These are phyloP conservation scores for Trachelipus rathkii DNA, from an alignment of 1,140 invertebrate species.

Conservation along the genomic window DNA sequence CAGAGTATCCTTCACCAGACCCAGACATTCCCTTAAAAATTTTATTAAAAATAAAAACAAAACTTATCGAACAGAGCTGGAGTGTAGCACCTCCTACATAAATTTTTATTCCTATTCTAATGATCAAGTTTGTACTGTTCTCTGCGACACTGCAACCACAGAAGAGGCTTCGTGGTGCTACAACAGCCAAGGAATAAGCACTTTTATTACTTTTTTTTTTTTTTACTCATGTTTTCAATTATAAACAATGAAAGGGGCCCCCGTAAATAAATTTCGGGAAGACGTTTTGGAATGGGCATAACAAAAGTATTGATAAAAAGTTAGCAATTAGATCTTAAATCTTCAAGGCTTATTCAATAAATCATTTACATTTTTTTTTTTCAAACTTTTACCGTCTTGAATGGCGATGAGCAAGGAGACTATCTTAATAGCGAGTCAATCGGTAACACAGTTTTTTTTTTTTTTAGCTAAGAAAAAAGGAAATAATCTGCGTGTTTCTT, in stretches of 20 bases:
- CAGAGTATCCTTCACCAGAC: too few relatives aligned
- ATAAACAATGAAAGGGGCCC: background rate
- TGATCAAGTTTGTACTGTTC: constrained; percentile 4
- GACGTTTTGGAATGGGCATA: constrained; percentile 5
- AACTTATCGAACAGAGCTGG: background rate
- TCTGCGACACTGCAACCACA: background rate
- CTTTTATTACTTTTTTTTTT: background rate
- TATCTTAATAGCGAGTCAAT: background rate
- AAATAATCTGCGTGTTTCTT: too few relatives aligned
- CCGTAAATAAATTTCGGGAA: constrained; percentile 4
- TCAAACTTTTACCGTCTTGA: background rate
- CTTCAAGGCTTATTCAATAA: background rate
- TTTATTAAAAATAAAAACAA: too few relatives aligned
- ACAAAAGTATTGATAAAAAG: too few relatives aligned
- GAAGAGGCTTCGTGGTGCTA: constrained; percentile 1
- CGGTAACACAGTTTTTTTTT: background rate
- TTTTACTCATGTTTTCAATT: background rate
- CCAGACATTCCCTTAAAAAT: too few relatives aligned
- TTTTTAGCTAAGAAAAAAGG: too few relatives aligned
- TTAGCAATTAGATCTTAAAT: too few relatives aligned
- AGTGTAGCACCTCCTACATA: background rate
- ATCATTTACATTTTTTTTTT: background rate
- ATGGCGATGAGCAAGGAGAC: background rate
- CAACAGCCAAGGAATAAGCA: background rate
- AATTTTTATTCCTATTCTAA: background rate